Evolutionary conservation across 2,888 invertebrate genomes (phyloP).

Genomic region (Trachelus stipa): DNA sequence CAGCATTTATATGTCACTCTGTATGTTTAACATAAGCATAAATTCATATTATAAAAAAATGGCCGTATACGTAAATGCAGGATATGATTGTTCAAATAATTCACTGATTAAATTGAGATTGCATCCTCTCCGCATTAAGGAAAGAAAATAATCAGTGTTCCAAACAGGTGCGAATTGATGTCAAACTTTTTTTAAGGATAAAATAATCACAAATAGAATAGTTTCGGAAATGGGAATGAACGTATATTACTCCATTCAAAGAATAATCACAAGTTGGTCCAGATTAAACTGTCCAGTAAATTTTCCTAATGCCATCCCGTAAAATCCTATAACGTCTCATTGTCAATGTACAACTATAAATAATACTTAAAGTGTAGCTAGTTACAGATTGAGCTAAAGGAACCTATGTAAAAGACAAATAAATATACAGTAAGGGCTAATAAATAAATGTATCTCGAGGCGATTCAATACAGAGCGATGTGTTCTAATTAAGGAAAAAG

Average conservation of each 20-base stretch:
- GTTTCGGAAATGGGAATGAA: background rate
- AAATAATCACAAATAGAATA: background rate
- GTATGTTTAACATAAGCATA: background rate
- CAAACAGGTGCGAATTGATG: background rate
- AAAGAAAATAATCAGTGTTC: background rate
- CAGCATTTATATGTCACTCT: background rate
- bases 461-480: background rate
- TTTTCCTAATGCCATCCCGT: background rate
- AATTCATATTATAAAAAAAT: background rate
- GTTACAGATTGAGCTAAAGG: constrained; percentile 6
- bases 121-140: background rate
- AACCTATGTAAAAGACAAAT: constrained; percentile 16
- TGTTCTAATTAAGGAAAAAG: background rate
- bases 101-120: background rate
- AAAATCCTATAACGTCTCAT: constrained; percentile 1
- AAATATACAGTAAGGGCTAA: constrained; percentile 17
- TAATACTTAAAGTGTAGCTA: constrained; percentile 8
- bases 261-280: background rate
- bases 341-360: constrained; percentile 1
- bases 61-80: background rate
- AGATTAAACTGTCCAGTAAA: background rate
- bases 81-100: background rate
- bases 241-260: background rate
- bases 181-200: background rate
- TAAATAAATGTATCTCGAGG: background rate